Evolutionary conservation across 2,797 vertebrate genomes (phyloP).

Genomic region (Echiichthys vipera): DNA sequence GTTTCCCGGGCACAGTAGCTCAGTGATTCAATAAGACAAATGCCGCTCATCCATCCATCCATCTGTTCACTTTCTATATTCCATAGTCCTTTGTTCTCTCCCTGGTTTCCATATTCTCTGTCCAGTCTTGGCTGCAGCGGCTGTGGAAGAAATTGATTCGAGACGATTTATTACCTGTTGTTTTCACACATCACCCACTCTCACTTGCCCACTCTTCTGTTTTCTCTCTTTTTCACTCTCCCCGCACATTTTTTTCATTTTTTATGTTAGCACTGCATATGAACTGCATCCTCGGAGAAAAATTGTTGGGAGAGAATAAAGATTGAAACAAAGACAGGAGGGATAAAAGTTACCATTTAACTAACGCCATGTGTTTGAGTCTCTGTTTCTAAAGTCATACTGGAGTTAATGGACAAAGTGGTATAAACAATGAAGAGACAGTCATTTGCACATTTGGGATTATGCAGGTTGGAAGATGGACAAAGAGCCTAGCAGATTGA

Average conservation of each 20-base stretch:
- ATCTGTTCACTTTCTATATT: slow-evolving; percentile 20
- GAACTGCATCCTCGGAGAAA: slow-evolving; percentile 6
- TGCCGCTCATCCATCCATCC: slow-evolving; percentile 36
- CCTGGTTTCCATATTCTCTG: slow-evolving; percentile 28
- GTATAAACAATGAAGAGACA: slow-evolving; percentile 13
- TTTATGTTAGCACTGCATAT: slow-evolving; percentile 20
- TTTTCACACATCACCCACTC: slow-evolving; percentile 48
- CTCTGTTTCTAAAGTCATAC: slow-evolving; percentile 10
- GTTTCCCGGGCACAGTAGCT: slow-evolving; percentile 19
- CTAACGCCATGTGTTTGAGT: not conserved
- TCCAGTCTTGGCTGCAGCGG: slow-evolving; percentile 21
- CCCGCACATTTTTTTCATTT: slow-evolving; percentile 1
- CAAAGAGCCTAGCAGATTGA: slow-evolving; percentile 53
- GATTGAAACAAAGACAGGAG: slow-evolving; percentile 12
- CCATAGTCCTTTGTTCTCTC: slow-evolving; percentile 43
- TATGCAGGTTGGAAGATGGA: slow-evolving; percentile 28
- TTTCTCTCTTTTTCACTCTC: slow-evolving; percentile 31
- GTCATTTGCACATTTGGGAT: slow-evolving; percentile 24
- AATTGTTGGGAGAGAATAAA: not conserved
- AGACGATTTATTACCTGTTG: slow-evolving; percentile 64
- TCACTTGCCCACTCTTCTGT: slow-evolving; percentile 21
- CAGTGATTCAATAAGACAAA: slow-evolving; percentile 50
- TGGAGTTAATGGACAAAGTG: slow-evolving; percentile 7
- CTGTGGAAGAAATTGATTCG: slow-evolving; percentile 53
- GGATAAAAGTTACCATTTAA: not conserved